Evolutionary conservation across 1,140 invertebrate species (phyloP).

Genomic region (Megathymus violae): DNA sequence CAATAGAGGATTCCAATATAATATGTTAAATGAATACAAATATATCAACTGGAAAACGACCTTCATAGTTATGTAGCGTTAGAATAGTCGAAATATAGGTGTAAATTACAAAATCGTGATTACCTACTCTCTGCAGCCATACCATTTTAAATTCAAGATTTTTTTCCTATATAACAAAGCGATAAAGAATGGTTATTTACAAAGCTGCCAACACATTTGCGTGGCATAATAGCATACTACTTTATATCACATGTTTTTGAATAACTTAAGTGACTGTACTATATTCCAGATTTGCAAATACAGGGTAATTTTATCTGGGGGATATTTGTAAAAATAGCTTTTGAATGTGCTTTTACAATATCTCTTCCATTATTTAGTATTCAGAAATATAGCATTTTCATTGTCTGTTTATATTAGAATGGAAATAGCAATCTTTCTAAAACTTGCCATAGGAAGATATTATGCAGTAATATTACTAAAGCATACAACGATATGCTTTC

Average conservation of each 20-base stretch:
- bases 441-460: neutral
- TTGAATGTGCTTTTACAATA: neutral
- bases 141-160: no score
- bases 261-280: neutral
- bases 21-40: no score
- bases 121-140: no score
- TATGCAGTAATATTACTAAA: neutral
- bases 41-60: no score
- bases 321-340: neutral
- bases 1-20: no score
- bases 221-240: neutral
- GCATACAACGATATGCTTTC: no score
- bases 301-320: neutral
- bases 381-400: neutral
- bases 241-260: neutral
- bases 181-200: neutral
- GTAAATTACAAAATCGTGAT: no score
- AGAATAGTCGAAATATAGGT: no score
- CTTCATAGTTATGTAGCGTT: no score
- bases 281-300: neutral
- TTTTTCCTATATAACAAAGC: no score
- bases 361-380: neutral
- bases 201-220: neutral
- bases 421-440: neutral
- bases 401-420: neutral